Percentiles rank a stretch among this genome's conserved stretches.
These are phyloP conservation scores for Dipus sagitta DNA, from an alignment of 2,797 vertebrate genomes.

Conservation along the genomic window DNA sequence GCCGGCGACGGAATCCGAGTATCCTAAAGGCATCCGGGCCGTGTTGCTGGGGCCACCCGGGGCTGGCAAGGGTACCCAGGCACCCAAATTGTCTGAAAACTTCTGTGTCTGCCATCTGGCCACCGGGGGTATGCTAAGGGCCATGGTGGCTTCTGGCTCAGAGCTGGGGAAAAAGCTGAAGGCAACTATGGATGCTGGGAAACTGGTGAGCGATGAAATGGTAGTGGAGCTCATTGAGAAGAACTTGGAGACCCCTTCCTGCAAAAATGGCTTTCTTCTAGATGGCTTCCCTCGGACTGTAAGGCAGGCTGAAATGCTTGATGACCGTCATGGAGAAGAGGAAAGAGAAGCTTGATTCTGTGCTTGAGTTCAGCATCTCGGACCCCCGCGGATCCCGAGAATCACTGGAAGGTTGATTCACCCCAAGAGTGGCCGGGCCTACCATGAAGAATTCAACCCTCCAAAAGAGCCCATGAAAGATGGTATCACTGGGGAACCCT, in stretches of 20 bases:
- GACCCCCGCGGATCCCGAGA: conserved; percentile 95
- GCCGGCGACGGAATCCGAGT: conserved; percentile 85
- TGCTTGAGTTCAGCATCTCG: conserved; percentile 95
- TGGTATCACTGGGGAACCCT: no score
- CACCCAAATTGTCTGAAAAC: no score
- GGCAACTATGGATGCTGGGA: no score
- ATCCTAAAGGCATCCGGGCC: conserved; percentile 92
- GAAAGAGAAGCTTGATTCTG: conserved; percentile 95
- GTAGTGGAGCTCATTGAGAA: conserved; percentile 99
- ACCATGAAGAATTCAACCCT: no score
- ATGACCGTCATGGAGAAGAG: conserved; percentile 95
- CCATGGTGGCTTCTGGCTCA: no score
- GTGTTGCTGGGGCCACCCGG: conserved; percentile 96
- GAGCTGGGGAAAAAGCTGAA: no score
- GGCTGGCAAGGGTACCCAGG: conserved; percentile 98
- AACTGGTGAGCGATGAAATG: conserved; percentile 99
- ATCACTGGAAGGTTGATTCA: conserved; percentile 99
- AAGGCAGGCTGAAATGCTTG: conserved; percentile 97
- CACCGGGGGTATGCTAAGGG: no score
- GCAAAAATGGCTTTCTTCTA: conserved; percentile 96
- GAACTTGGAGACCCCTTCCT: conserved; percentile 94
- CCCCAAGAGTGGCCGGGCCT: no score
- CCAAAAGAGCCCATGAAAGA: no score
- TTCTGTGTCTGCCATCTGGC: no score
- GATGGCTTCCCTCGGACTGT: conserved; percentile 98